Evolutionary conservation across 2,797 vertebrate genomes (phyloP).

Genomic region (Triplophysa bombifrons): DNA sequence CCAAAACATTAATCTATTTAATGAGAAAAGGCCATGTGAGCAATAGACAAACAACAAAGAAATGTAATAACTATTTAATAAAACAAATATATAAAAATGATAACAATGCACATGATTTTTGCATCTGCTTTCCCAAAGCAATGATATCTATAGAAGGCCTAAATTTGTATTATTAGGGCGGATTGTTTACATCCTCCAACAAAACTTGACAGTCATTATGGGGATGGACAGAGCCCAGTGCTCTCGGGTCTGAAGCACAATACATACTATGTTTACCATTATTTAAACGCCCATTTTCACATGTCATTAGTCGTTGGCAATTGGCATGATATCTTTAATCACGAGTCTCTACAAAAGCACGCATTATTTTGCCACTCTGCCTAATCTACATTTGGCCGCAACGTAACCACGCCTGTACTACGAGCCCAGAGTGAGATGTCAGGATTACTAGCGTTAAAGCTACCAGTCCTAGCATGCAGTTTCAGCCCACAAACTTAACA

Average conservation of each 20-base stretch:
- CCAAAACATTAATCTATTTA: too few relatives aligned
- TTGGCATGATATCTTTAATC: not conserved
- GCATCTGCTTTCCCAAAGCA: not conserved
- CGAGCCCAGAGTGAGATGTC: conserved; percentile 38
- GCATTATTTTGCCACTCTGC: conserved; percentile 61
- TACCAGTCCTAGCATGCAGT: conserved; percentile 48
- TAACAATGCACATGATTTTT: too few relatives aligned
- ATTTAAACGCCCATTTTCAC: not conserved
- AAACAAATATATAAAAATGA: too few relatives aligned
- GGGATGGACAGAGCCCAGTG: not conserved
- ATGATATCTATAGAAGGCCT: conserved; percentile 8
- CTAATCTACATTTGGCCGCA: conserved; percentile 55
- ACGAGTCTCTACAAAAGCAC: not conserved
- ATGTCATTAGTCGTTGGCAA: too few relatives aligned
- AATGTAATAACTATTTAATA: too few relatives aligned
- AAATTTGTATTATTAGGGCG: not conserved
- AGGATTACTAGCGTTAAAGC: conserved; percentile 25
- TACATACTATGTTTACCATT: not conserved
- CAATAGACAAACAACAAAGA: too few relatives aligned
- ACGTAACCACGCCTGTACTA: conserved; percentile 75
- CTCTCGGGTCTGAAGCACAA: not conserved
- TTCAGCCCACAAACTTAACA: conserved; percentile 8
- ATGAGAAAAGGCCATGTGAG: too few relatives aligned
- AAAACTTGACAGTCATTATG: conserved; percentile 35
- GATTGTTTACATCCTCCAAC: conserved; percentile 41